Percentiles rank a stretch among this genome's conserved stretches.
Conservation (phyloP, 2,888 invertebrate genomes). For the Augiades crinisus region DNA sequence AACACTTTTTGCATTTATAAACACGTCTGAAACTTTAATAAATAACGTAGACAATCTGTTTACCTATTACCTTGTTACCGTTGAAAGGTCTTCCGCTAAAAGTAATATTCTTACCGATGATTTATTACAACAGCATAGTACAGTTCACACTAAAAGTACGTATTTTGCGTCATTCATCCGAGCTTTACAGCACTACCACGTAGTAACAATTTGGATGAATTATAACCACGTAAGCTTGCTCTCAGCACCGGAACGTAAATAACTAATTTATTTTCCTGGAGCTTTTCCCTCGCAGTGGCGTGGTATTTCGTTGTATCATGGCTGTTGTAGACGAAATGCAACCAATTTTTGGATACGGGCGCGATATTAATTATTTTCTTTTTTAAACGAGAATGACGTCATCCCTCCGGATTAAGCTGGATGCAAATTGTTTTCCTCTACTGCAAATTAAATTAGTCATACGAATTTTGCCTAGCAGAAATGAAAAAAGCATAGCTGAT, state of each 20-base stretch:
- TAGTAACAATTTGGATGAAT: constrained; percentile 24
- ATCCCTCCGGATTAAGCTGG: background rate
- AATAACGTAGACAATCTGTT: background rate
- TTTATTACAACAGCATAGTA: background rate
- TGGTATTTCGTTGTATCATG: constrained; percentile 24
- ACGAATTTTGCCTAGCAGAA: background rate
- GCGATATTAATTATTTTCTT: constrained; percentile 19
- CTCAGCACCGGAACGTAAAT: constrained; percentile 25
- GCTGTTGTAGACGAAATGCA: constrained; percentile 19
- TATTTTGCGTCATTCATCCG: constrained; percentile 12
- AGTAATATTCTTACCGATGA: background rate
- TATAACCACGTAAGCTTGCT: constrained; percentile 25
- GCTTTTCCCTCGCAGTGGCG: constrained; percentile 20
- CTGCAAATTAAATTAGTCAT: constrained; percentile 1
- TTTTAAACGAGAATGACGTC: background rate
- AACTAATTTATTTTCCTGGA: constrained; percentile 25
- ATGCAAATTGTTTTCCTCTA: constrained; percentile 7
- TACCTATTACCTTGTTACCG: background rate
- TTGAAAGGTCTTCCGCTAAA: background rate
- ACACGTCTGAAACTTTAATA: too few species aligned
- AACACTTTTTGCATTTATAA: background rate
- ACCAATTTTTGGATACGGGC: constrained; percentile 19
- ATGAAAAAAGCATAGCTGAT: too few species aligned
- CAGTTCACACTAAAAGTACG: constrained; percentile 1
- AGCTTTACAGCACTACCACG: constrained; percentile 20